Base-by-base conservation (phyloP, 2,113 vertebrate species). In the Thinocorus orbignyianus region DNA sequence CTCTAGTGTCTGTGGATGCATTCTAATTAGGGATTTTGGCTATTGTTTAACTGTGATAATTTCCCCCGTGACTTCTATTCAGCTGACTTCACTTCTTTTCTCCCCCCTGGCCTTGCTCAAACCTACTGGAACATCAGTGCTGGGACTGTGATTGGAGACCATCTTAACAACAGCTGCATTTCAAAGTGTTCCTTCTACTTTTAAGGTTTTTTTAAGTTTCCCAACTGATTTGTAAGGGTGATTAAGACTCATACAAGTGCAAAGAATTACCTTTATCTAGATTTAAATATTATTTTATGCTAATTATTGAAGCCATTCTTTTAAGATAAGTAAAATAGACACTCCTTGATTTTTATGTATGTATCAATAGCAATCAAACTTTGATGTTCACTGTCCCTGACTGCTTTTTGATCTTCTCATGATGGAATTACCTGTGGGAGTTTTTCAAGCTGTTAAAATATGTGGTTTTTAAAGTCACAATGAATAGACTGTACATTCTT, bases 211-310 rank as follows among this genome's bases (percentile, higher is more conserved):
- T 90, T 76, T 22, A 44, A 5, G 1, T 86, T 92, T 92, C 54
- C 31, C 62, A 74, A 3, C 16, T 66, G 78, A 68, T 57, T 80
- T 86, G 41, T 66, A 42, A 88, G 17, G 17, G 20, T 65, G 35
- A 17, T 70, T 90, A 86, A 80, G 61, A 80, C 51, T 86, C 65
- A 64, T 18, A 68, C 0, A 7, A 93, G 10, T 74, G 19, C 35
- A 86, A 81, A 95, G 30, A 71, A 74, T 92, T 92, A 46, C 25
- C 14, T 78, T 94, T 69, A 76, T 74, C 41, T 69, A 71, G n/a
- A 64, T 35, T 81, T 86, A 81, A 92, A 90, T 92, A 78, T 78
- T 78, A 70, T 91, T 94, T 93, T 64, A 55, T 86, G 44, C 11
- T 90, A 81, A 93, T 84, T 90, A 33, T 8, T 74, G 51, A 77